Base-by-base conservation (phyloP, 2,113 vertebrate genomes). In the Telmatochromis sp. region DNA sequence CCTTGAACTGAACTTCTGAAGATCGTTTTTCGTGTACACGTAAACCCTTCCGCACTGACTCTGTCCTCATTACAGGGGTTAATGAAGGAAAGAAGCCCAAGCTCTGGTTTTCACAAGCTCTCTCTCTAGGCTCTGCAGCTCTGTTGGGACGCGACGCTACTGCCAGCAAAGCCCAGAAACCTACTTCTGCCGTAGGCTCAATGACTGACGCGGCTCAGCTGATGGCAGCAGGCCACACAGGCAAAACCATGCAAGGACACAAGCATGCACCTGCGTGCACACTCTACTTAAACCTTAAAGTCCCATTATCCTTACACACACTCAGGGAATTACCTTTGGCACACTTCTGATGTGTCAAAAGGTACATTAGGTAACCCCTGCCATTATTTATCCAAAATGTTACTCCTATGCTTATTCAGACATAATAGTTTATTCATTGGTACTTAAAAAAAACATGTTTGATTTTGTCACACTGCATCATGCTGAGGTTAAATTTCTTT, bases 111-210 rank as follows among this genome's bases (percentile, higher is more conserved):
- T 78, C 45, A 78, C 26, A 78, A 33, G 26, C 26, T 31, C 42
- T 78, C 70, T 73, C 68, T 75, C 57, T 19, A 5, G 45, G 45
- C 83, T 80, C 65, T 54, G 54, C 6, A n/a, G 86, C 65, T 85
- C 93, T 90, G 85, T 51, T 55, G 94, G 89, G 94, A 94, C 58
- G 19, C 49, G 12, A n/a, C 8, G 5, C 81, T 84, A 85, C 85
- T 81, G 55, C 73, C 82, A 87, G 81, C n/a, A 73, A 93, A 93
- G 91, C 95, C 96, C 91, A 96, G 93, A 96, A 96, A 96, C 96
- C 96, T 94, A 96, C 91, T 96, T 97, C 92, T 87, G 89, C 85
- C 9, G 9, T 51, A 10, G 63, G 88, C 78, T 89, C 85, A 84
- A 11, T 91, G 91, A 93, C 45, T 82, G 92, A 92, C 68, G 55